Percentiles rank a stretch among this genome's conserved stretches.
These are phyloP conservation scores for Andrena fulva DNA, from an alignment of 2,888 invertebrate species.

Conservation along the genomic window DNA sequence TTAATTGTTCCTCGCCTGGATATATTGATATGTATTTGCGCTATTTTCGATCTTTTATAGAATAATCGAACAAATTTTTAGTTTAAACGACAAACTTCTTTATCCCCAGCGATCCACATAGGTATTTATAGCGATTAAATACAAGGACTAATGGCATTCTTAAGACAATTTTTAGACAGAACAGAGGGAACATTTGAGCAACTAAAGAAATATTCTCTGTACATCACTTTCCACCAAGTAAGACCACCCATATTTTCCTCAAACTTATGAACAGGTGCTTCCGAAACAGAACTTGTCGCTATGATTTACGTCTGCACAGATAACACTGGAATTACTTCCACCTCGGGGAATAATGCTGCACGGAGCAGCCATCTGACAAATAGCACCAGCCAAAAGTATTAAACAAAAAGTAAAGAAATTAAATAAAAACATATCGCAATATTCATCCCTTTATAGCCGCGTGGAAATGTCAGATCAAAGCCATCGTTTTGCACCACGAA, in stretches of 20 bases:
- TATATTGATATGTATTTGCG: neutral
- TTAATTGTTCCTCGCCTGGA: neutral
- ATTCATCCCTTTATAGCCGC: neutral
- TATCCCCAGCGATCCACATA: neutral
- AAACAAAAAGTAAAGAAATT: neutral
- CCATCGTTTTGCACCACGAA: neutral
- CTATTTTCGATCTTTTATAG: neutral
- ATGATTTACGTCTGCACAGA: neutral
- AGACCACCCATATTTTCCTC: neutral
- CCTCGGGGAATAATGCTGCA: neutral
- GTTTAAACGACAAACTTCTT: neutral
- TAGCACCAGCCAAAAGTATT: neutral
- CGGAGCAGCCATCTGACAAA: neutral
- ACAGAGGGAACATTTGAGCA: too few species aligned
- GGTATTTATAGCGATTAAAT: neutral
- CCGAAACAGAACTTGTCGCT: neutral
- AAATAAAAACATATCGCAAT: neutral
- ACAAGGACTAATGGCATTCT: too few species aligned
- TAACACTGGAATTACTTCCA: neutral
- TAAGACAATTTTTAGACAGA: too few species aligned
- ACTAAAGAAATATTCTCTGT: too few species aligned
- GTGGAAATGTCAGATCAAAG: conserved; percentile 10
- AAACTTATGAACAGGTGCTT: neutral
- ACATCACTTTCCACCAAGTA: neutral
- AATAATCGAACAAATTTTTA: too few species aligned